Percentiles rank a stretch among this genome's conserved stretches.
phyloP scores from a whole-genome alignment of 2,797 vertebrate genomes.

The Setipinna tenuifilis region DNA sequence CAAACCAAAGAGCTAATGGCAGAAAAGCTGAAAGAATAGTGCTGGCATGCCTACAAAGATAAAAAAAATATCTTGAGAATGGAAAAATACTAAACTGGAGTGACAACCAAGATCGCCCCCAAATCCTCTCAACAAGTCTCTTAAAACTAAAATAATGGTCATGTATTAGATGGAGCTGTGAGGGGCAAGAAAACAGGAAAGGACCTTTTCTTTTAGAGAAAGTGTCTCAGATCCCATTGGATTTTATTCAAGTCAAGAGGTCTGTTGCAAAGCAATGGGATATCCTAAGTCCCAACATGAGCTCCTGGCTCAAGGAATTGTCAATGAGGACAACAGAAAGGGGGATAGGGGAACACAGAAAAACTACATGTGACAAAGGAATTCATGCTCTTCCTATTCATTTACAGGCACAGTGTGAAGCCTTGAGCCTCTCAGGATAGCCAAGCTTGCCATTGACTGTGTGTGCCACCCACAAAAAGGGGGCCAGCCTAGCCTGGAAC shows the following conservation, averaged over 20 bases:
- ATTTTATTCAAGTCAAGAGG: conserved; percentile 33
- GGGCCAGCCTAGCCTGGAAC: background rate
- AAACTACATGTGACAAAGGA: background rate
- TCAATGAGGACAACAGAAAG: background rate
- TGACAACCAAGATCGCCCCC: background rate
- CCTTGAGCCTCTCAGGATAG: background rate
- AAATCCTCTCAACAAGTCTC: background rate
- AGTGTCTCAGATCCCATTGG: conserved; percentile 21
- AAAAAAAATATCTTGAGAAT: background rate
- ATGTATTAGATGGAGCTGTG: background rate
- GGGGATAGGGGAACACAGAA: background rate
- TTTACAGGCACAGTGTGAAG: background rate
- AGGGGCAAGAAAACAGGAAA: conserved; percentile 13
- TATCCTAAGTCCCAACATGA: background rate
- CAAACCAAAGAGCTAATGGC: background rate
- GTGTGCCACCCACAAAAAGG: background rate
- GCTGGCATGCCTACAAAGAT: background rate
- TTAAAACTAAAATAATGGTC: background rate
- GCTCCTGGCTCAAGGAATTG: background rate
- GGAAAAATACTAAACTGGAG: background rate
- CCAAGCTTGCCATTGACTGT: background rate
- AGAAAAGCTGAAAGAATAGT: background rate
- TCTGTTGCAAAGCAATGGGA: background rate
- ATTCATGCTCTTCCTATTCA: background rate
- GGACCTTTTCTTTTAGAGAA: conserved; percentile 36